A percentile compares a stretch with the other conserved stretches of the same genome.
Conservation (phyloP, 2,113 vertebrate genomes). For the Oreochromis tanganicae region DNA sequence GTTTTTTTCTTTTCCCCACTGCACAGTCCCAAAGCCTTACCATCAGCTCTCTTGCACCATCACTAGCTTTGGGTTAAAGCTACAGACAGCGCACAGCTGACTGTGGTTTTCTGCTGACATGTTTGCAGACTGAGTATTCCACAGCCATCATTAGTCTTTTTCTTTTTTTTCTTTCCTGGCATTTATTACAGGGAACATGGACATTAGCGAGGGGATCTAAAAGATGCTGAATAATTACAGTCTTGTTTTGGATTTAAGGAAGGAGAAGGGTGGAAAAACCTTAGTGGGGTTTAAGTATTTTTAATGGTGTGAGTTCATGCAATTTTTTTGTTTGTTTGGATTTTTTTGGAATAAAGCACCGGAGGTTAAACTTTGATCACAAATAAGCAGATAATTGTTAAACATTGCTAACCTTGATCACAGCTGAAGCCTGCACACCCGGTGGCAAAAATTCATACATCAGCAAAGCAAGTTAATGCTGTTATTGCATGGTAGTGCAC, state of each 20-base stretch:
- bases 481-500: background rate
- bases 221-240: background rate
- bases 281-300: background rate
- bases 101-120: slow-evolving; percentile 16
- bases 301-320: background rate
- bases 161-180: background rate
- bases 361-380: background rate
- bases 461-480: background rate
- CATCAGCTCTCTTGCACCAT: slow-evolving; percentile 41
- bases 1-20: background rate
- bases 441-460: background rate
- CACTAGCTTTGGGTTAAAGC: slow-evolving; percentile 7
- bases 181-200: background rate
- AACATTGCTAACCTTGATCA: background rate
- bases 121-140: slow-evolving; percentile 14
- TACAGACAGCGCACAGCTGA: background rate
- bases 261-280: background rate
- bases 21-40: slow-evolving; percentile 6
- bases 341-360: background rate
- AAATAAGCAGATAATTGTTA: background rate
- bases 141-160: background rate
- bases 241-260: background rate
- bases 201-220: background rate
- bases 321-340: background rate
- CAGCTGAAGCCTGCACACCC: background rate